Conservation (phyloP, 1,140 invertebrate genomes). For the Listronotus bonariensis region DNA sequence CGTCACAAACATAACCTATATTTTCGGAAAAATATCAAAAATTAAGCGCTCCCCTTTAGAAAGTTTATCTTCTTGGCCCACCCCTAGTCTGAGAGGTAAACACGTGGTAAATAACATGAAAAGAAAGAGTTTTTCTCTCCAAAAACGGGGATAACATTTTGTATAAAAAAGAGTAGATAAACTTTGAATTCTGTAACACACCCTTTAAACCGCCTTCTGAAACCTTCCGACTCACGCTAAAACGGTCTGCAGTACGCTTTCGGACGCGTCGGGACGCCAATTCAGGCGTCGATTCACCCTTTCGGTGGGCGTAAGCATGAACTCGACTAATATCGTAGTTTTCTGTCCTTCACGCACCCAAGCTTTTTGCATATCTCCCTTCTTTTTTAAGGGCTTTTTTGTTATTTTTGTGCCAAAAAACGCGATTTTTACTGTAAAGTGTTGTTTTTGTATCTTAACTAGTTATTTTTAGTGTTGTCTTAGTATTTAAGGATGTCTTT, state of each 20-base stretch:
- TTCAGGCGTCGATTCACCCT: constrained; percentile 8
- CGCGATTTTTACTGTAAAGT: background rate
- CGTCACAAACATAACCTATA: too few relatives aligned
- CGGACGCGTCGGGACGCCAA: constrained; percentile 19
- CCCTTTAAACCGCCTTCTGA: background rate
- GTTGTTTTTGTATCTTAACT: constrained; percentile 1
- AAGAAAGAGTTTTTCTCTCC: too few relatives aligned
- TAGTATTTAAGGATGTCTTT: constrained; percentile 3
- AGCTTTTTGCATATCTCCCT: background rate
- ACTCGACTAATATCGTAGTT: constrained; percentile 19
- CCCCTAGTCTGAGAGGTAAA: too few relatives aligned
- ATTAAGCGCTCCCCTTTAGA: too few relatives aligned
- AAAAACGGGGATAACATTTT: too few relatives aligned
- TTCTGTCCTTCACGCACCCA: constrained; percentile 9
- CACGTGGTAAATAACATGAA: too few relatives aligned
- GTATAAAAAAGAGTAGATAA: background rate
- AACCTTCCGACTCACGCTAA: constrained; percentile 1
- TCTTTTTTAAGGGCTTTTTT: constrained; percentile 4
- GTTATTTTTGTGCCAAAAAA: constrained; percentile 14
- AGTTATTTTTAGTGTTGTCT: background rate
- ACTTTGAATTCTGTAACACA: constrained; percentile 14
- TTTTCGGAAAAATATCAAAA: too few relatives aligned
- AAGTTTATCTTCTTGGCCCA: too few relatives aligned
- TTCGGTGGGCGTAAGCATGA: constrained; percentile 28
- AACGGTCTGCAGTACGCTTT: constrained; percentile 24